Conservation (phyloP, 2,113 vertebrate genomes). For the Caranx ignobilis region DNA sequence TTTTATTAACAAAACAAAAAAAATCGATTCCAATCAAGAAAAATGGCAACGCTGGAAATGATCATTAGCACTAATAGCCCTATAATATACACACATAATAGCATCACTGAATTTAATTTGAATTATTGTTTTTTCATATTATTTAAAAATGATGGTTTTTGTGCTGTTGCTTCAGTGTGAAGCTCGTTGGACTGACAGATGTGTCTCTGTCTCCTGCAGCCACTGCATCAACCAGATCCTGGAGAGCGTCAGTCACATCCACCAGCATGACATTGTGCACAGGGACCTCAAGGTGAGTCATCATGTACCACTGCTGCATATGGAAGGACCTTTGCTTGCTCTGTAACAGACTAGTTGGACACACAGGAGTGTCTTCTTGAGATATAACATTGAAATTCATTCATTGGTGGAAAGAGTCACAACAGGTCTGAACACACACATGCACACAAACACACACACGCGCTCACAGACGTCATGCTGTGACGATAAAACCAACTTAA, state of each 20-base stretch:
- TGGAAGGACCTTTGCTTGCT: neutral
- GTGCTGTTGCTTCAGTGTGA: no score
- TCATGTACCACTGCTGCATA: slow-evolving; percentile 10
- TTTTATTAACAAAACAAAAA: no score
- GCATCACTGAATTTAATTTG: no score
- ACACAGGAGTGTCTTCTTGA: neutral
- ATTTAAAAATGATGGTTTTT: no score
- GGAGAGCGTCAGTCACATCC: slow-evolving; percentile 99
- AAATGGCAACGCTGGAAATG: neutral
- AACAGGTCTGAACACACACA: slow-evolving; percentile 1
- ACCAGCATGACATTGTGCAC: slow-evolving; percentile 99
- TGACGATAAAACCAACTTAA: slow-evolving; percentile 55
- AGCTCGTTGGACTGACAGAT: slow-evolving; percentile 13
- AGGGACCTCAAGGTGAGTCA: slow-evolving; percentile 97
- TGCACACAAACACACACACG: neutral
- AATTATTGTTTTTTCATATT: no score
- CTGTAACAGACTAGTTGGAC: neutral
- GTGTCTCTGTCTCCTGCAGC: slow-evolving; percentile 80
- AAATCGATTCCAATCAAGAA: no score
- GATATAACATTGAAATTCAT: neutral
- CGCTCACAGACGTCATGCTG: slow-evolving; percentile 27
- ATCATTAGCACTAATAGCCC: neutral
- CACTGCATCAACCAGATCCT: slow-evolving; percentile 99
- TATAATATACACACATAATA: no score
- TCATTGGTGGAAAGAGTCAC: neutral